Evolutionary conservation across 2,888 invertebrate species (phyloP), one percentile per base, ranked within the genome.

Genomic region (Drosophila atripex): DNA sequence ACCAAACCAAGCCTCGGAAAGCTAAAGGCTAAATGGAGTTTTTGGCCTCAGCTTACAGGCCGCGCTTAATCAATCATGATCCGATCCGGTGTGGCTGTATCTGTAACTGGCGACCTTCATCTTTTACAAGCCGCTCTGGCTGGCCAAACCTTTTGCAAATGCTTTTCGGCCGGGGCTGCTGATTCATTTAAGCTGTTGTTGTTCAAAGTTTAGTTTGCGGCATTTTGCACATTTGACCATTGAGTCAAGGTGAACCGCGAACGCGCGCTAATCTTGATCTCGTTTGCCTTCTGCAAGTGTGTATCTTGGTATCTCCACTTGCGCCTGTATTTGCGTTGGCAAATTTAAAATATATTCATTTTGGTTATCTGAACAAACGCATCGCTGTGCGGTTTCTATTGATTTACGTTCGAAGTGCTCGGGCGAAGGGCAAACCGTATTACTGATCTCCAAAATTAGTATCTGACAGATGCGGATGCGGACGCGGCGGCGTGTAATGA

Each of bases 181-280:
- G 86, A 86, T 71, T 87, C 87, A 85, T 80, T 74, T 74, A 56
- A 55, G 59, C 54, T 50, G 58, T 28, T 56, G 57, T 41, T 53
- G 38, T 51, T 73, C 32, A 43, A 64, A 50, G 73, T 56, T 52
- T 28, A 65, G 25, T 64, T 61, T 70, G 56, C 73, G 69, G 61
- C 75, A 77, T 77, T 82, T 88, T 84, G 82, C 82, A 88, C 82
- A 88, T 88, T 83, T 88, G 82, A 88, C 82, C 82, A 83, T 88
- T 88, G 78, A 88, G 84, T 79, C 84, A 84, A 84, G 89, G 84
- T 88, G 83, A 84, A 78, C 84, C 56, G 75, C 83, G 82, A 78
- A 57, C 71, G 78, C 32, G 47, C 49, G 66, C 79, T 86, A 87
- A 84, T 88, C 83, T 84, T 76, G 89, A 84, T 84, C 83, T 83